A percentile compares a stretch with the other conserved stretches of the same genome.
Evolutionary conservation across 2,888 invertebrate genomes (phyloP).

Genomic region (Augiades crinisus): DNA sequence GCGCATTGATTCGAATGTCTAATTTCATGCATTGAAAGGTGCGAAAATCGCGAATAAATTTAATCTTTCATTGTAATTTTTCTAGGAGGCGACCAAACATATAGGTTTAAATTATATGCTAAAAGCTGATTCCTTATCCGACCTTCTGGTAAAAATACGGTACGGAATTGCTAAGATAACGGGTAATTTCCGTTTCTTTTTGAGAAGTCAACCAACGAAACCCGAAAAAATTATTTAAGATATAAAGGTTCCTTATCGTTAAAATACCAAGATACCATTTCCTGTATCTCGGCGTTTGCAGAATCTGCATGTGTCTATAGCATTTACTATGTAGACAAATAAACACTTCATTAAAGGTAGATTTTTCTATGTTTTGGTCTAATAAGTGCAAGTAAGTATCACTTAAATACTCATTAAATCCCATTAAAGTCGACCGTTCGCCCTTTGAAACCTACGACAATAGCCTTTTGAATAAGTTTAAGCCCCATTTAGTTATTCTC

Average conservation of each 20-base stretch:
- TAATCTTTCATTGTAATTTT: not conserved
- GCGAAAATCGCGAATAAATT: too few species aligned
- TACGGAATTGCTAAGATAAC: slow-evolving; percentile 32
- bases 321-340: too few species aligned
- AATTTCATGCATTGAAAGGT: too few species aligned
- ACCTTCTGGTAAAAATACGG: slow-evolving; percentile 4
- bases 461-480: slow-evolving; percentile 1
- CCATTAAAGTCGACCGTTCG: slow-evolving; percentile 2
- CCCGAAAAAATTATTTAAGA: slow-evolving; percentile 17
- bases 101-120: not conserved
- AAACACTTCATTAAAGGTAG: too few species aligned
- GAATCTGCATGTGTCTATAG: too few species aligned
- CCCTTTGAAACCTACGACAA: slow-evolving; percentile 1
- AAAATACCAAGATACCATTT: not conserved
- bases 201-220: slow-evolving; percentile 33
- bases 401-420: not conserved
- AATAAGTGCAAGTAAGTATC: too few species aligned
- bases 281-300: not conserved
- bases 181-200: slow-evolving; percentile 39
- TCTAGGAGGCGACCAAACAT: not conserved
- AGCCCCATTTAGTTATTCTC: not conserved
- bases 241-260: too few species aligned
- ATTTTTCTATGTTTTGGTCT: too few species aligned
- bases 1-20: too few species aligned
- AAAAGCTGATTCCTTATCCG: not conserved